Conservation (phyloP, 1,140 invertebrate genomes). For the Drosophila leontia region DNA sequence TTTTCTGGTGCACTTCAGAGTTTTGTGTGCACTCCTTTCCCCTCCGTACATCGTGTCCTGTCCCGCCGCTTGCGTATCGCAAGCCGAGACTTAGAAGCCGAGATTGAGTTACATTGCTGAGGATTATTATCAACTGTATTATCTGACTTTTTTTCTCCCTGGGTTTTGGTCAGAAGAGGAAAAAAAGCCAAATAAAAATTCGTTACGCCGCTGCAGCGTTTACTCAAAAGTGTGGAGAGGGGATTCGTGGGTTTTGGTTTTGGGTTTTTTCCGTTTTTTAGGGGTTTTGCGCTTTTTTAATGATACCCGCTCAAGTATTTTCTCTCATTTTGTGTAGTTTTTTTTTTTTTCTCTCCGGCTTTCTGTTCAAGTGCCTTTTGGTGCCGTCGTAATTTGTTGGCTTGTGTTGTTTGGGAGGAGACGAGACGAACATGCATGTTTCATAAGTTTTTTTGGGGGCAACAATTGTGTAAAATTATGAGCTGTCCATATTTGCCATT, state of each 20-base stretch:
- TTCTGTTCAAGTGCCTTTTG: slow-evolving; percentile 41
- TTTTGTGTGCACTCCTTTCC: slow-evolving; percentile 6
- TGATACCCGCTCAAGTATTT: slow-evolving; percentile 60
- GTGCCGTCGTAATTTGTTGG: slow-evolving; percentile 68
- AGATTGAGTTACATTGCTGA: slow-evolving; percentile 83
- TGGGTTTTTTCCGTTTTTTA: slow-evolving; percentile 29
- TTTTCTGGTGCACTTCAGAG: slow-evolving; percentile 31
- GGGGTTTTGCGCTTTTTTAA: slow-evolving; percentile 61
- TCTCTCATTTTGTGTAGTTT: slow-evolving; percentile 12
- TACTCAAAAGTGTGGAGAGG: slow-evolving; percentile 28
- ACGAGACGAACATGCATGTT: slow-evolving; percentile 59
- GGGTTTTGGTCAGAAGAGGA: slow-evolving; percentile 26
- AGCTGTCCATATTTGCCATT: slow-evolving; percentile 74
- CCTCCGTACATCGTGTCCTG: slow-evolving; percentile 45
- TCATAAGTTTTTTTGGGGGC: slow-evolving; percentile 53
- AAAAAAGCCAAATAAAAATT: slow-evolving; percentile 78
- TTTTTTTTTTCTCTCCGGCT: not conserved
- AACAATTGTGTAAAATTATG: slow-evolving; percentile 79
- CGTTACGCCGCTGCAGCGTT: slow-evolving; percentile 71
- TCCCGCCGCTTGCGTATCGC: no score
- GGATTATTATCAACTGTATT: slow-evolving; percentile 82
- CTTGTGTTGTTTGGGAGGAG: slow-evolving; percentile 14
- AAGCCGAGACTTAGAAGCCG: slow-evolving; percentile 65
- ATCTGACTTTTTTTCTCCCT: slow-evolving; percentile 53
- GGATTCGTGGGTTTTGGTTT: slow-evolving; percentile 58